Conservation (phyloP, 2,113 vertebrate species). For the Actinemys pallida region DNA sequence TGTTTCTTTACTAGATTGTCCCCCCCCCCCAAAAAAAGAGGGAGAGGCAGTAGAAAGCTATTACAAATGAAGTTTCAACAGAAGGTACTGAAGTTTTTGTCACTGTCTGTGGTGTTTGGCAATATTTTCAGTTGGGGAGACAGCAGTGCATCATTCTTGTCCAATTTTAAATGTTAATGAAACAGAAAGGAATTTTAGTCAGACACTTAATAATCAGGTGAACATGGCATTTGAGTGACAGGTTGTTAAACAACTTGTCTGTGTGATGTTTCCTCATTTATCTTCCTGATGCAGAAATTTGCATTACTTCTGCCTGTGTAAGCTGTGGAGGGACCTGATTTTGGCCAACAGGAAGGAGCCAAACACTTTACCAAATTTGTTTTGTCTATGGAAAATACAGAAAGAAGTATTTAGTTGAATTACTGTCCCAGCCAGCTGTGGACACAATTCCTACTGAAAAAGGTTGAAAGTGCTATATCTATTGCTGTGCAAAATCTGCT, state of each 20-base stretch:
- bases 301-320: neutral
- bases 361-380: neutral
- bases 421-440: neutral
- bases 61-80: neutral
- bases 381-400: neutral
- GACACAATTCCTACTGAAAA: neutral
- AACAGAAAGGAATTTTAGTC: constrained; percentile 25
- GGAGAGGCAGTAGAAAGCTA: neutral
- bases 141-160: neutral
- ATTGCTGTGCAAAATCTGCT: neutral
- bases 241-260: constrained; percentile 8
- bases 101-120: neutral
- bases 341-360: neutral
- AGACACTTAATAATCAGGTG: neutral
- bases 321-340: neutral
- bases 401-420: neutral
- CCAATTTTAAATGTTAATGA: constrained; percentile 17
- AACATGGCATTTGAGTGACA: neutral
- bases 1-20: neutral
- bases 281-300: neutral
- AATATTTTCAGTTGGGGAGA: neutral
- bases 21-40: neutral
- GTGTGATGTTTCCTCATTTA: neutral
- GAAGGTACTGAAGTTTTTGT: neutral
- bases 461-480: neutral